Conservation (phyloP, 2,113 vertebrate species). For the Ceratotherium simum region DNA sequence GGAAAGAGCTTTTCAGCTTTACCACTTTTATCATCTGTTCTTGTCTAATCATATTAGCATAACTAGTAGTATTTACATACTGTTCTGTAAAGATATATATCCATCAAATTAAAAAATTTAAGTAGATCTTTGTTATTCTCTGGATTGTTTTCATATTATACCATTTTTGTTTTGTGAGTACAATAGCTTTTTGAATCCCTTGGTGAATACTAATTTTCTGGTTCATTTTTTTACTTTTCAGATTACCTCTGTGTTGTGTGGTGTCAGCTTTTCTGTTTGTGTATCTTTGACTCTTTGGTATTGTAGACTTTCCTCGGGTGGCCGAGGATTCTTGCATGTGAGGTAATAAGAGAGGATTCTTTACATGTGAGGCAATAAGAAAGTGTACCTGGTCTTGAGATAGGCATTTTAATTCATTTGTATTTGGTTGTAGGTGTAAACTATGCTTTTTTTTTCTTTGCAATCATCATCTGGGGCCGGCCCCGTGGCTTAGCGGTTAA, state of each 20-base stretch:
- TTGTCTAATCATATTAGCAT: background rate
- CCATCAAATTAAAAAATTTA: background rate
- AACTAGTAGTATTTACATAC: background rate
- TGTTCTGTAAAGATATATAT: background rate
- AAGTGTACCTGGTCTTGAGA: no score
- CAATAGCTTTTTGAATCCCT: background rate
- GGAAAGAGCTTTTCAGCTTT: background rate
- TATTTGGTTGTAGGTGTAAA: background rate
- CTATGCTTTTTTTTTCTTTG: background rate
- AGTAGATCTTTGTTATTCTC: background rate
- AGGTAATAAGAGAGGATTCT: no score
- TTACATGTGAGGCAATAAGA: background rate
- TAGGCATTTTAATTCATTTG: background rate
- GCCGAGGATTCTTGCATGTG: background rate
- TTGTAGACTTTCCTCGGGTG: background rate
- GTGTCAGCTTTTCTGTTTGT: background rate
- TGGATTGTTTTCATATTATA: background rate
- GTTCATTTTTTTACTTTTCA: background rate
- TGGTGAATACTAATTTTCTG: background rate
- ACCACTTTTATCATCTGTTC: background rate
- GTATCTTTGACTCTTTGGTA: background rate
- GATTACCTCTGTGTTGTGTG: background rate
- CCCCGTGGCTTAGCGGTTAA: no score
- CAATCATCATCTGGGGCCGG: background rate
- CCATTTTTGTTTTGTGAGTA: background rate